Evolutionary conservation across 2,113 vertebrate species (phyloP).

Genomic region (Tor tambroides): DNA sequence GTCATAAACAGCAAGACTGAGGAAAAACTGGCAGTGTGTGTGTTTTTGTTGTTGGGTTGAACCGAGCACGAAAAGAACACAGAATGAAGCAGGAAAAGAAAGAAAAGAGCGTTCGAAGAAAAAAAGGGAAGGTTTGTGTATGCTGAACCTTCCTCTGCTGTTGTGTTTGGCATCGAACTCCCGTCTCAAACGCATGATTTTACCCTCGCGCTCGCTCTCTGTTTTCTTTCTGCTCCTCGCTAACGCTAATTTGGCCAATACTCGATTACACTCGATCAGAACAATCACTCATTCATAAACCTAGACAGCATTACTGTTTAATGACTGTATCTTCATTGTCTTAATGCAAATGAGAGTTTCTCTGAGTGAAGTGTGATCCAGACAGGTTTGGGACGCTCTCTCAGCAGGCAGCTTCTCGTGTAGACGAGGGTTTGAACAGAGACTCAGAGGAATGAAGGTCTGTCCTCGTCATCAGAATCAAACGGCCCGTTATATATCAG

Average conservation of each 20-base stretch:
- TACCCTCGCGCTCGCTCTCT: background rate
- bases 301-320: background rate
- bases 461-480: constrained; percentile 37
- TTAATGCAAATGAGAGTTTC: background rate
- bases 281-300: background rate
- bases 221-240: background rate
- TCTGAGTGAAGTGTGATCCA: background rate
- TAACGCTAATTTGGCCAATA: too few species aligned
- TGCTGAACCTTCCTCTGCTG: constrained; percentile 22
- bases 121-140: constrained; percentile 23
- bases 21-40: background rate
- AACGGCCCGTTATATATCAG: constrained; percentile 65
- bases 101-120: background rate
- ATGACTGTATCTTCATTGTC: background rate
- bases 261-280: too few species aligned
- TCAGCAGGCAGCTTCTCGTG: background rate
- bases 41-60: background rate
- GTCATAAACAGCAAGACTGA: constrained; percentile 18
- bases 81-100: constrained; percentile 10
- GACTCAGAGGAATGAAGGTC: constrained; percentile 40
- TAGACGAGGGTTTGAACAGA: background rate
- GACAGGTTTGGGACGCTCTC: background rate
- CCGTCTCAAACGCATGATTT: background rate
- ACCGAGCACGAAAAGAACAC: background rate
- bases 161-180: constrained; percentile 29